These are phyloP conservation scores for Platysteira castanea DNA, from an alignment of 2,113 vertebrate species.

Conservation along the genomic window DNA sequence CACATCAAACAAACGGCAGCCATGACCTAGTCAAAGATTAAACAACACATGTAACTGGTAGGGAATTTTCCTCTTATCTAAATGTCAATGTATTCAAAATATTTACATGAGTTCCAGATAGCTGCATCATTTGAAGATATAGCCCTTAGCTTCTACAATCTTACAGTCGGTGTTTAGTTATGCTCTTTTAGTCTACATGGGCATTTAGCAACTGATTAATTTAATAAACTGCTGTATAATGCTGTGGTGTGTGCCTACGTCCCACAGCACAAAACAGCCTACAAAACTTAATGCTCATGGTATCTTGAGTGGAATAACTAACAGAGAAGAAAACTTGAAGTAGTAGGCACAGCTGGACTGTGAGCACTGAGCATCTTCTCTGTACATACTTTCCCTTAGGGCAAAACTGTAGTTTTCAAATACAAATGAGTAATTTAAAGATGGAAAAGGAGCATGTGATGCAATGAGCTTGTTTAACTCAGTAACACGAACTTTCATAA, in stretches of 20 bases:
- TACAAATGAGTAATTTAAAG: neutral
- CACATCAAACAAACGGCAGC: neutral
- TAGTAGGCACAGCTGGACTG: neutral
- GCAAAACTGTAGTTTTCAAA: neutral
- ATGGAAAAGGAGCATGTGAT: neutral
- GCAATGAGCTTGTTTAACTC: neutral
- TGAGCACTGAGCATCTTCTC: neutral
- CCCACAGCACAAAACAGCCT: neutral
- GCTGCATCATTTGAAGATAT: neutral
- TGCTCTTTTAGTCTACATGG: neutral
- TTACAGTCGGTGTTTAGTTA: neutral
- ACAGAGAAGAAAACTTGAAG: neutral
- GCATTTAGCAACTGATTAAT: neutral
- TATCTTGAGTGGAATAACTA: neutral
- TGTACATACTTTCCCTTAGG: neutral
- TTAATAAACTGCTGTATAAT: neutral
- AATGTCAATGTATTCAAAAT: conserved; percentile 22
- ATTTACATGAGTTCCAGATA: neutral
- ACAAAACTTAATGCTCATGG: fast-evolving
- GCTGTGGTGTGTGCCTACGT: neutral
- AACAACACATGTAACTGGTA: neutral
- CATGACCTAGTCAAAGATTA: conserved; percentile 39
- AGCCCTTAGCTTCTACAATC: neutral
- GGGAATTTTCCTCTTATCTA: conserved; percentile 31
- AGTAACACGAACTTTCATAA: neutral